Base-by-base conservation (phyloP, 2,797 vertebrate species). In the Chiroxiphia lanceolata region DNA sequence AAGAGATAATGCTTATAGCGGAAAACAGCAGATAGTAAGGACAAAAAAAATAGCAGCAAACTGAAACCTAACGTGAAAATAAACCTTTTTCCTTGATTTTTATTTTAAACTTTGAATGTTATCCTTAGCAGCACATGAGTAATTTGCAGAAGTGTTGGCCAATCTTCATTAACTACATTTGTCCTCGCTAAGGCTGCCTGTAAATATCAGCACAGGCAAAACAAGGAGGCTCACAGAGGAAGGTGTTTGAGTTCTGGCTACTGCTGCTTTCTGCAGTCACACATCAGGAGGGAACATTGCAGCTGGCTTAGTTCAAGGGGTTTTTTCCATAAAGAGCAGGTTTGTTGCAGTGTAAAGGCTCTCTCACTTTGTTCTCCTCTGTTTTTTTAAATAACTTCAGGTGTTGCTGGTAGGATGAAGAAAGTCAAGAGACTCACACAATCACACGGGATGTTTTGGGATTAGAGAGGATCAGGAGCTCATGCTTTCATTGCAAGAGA, bases 401-500 rank as follows among this genome's bases (percentile, higher is more conserved):
- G 48, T 87, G 56, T 53, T 60, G 45, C 15, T 61, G 2, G 38
- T 33, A 87, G n/a, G 51, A 53, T 80, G 67, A 93, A 76, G 85
- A 75, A 78, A 95, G 26, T 26, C 7, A 4, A 89, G 89, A 89
- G 38, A 60, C 19, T n/a, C 56, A 6, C 71, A 75, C 38, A 61
- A 27, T 85, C 64, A 26, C 33, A 53, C 40, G 85, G 94, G 75
- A 94, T 95, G 87, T 91, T 95, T 95, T 87, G 87, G 72, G 83
- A 96, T 94, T 94, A 94, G 89, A 65, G 71, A 38, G 89, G 92
- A 92, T 95, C 74, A 96, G 92, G 34, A 89, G 70, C 92, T 84
- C 56, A 44, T 2, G 47, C 71, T 91, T 79, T 82, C 59, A 18
- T 64, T 86, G 57, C 80, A 82, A 63, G 67, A 77, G 64, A 87